phyloP scores from a whole-genome alignment of 2,888 invertebrate genomes.

The Panzeria rudis region DNA sequence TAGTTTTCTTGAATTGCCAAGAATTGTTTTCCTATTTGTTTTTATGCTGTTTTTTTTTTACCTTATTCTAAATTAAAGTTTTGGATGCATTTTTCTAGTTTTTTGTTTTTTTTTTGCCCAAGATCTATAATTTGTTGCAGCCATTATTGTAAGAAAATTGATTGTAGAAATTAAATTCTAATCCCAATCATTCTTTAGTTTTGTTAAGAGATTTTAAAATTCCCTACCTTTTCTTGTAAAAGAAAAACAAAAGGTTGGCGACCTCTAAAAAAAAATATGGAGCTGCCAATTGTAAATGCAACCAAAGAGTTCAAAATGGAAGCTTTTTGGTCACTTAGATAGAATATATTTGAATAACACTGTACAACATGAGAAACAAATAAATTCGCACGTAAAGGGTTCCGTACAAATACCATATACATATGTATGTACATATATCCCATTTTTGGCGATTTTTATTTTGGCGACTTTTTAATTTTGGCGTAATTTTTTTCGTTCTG shows the following conservation, averaged over 20 bases:
- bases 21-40: slow-evolving; percentile 12
- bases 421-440: too few species aligned
- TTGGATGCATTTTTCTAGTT: background rate
- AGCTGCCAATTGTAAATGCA: background rate
- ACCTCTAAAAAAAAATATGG: background rate
- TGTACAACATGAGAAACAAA: too few species aligned
- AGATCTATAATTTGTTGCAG: slow-evolving; percentile 63
- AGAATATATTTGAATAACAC: too few species aligned
- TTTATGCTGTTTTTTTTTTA: background rate
- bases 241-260: slow-evolving; percentile 8
- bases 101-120: background rate
- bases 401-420: too few species aligned
- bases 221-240: slow-evolving; percentile 29
- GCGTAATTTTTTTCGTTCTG: too few species aligned
- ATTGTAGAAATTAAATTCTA: slow-evolving; percentile 66
- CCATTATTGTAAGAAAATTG: slow-evolving; percentile 61
- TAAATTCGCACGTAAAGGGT: too few species aligned
- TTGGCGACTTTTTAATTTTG: too few species aligned
- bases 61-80: background rate
- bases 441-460: too few species aligned
- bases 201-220: slow-evolving; percentile 4
- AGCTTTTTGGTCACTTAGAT: too few species aligned
- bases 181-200: slow-evolving; percentile 46
- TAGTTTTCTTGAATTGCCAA: slow-evolving; percentile 32
- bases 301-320: too few species aligned